Percentiles rank a stretch among this genome's conserved stretches.
Conservation (phyloP, 35 echinoderm and acorn worm species). For the Apostichopus parvimensis region DNA sequence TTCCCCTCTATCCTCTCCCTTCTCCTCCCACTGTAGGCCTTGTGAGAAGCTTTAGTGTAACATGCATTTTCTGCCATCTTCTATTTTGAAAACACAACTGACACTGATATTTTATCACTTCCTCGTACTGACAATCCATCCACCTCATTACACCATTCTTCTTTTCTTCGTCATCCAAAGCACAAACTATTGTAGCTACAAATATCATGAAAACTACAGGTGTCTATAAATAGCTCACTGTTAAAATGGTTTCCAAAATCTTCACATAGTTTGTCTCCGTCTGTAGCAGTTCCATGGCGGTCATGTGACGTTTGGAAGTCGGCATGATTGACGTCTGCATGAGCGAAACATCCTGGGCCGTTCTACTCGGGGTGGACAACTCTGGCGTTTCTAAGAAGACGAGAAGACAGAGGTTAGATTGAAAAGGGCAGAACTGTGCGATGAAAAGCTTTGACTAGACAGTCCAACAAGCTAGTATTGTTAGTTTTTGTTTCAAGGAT, state of each 20-base stretch:
- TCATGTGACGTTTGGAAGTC: constrained; percentile 81
- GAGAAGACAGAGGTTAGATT: not conserved
- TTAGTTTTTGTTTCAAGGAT: too few species aligned
- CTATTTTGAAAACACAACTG: too few species aligned
- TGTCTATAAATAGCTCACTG: constrained; percentile 55
- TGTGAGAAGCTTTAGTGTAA: too few species aligned
- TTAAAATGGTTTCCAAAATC: constrained; percentile 87
- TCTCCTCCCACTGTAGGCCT: too few species aligned
- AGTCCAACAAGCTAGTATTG: too few species aligned
- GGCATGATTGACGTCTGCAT: constrained; percentile 33
- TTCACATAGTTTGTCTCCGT: constrained; percentile 96
- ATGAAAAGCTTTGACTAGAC: too few species aligned
- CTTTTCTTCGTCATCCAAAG: not conserved
- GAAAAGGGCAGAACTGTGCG: too few species aligned
- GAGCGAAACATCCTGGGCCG: not conserved
- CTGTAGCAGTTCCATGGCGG: constrained; percentile 91
- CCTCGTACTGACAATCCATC: not conserved
- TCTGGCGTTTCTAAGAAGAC: constrained; percentile 3
- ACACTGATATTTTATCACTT: not conserved
- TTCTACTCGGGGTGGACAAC: not conserved
- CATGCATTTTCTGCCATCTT: too few species aligned
- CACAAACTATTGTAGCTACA: not conserved
- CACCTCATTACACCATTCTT: not conserved
- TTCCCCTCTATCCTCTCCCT: too few species aligned
- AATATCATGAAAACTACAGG: not conserved